Conservation (phyloP, 2,888 invertebrate species). For the Nomada hirtipes region DNA sequence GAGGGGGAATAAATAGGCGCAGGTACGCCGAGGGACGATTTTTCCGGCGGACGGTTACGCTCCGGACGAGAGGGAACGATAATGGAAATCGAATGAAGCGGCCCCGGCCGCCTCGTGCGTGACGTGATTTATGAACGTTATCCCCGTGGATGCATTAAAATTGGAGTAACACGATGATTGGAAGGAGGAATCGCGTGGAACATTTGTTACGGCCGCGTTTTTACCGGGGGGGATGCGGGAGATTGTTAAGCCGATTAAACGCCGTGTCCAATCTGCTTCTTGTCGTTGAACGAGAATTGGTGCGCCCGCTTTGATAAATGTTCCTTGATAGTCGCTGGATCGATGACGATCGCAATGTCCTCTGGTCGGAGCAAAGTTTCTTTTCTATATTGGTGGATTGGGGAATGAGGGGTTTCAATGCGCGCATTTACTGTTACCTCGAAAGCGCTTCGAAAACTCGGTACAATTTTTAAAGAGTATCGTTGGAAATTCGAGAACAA, state of each 20-base stretch:
- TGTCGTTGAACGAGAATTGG: background rate
- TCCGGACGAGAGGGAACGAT: constrained; percentile 23
- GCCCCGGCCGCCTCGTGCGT: background rate
- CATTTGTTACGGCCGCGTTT: constrained; percentile 2
- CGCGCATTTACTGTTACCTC: background rate
- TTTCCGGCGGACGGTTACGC: background rate
- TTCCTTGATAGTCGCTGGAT: background rate
- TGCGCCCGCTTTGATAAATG: background rate
- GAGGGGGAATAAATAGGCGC: constrained; percentile 7
- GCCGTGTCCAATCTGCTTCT: constrained; percentile 1
- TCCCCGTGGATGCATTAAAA: constrained; percentile 20
- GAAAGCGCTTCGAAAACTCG: background rate
- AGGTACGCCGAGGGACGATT: background rate
- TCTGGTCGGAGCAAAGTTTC: background rate
- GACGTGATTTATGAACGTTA: constrained; percentile 28
- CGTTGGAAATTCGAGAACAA: background rate
- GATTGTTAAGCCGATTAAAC: constrained; percentile 12
- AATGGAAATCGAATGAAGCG: constrained; percentile 25
- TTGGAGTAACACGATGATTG: constrained; percentile 22
- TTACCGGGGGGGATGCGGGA: background rate
- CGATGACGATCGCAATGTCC: background rate
- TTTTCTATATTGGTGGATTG: no score
- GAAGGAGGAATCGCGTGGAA: background rate
- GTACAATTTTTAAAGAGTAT: no score
- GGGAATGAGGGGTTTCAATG: background rate